Evolutionary conservation across 2,113 vertebrate species (phyloP).

Genomic region (Varanus komodoensis): DNA sequence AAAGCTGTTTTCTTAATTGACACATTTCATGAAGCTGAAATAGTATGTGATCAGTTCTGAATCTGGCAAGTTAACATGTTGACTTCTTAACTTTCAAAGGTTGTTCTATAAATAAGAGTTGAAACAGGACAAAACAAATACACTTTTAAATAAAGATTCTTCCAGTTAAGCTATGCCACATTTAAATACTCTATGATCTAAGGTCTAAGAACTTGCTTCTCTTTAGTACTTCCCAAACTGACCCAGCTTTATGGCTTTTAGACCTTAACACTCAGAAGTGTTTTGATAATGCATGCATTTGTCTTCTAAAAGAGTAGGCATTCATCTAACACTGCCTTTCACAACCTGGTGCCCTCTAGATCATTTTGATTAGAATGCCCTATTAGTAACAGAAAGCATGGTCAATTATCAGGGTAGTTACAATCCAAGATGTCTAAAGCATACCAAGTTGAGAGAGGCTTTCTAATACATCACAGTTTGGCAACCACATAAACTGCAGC

Average conservation of each 20-base stretch:
- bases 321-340: too few species aligned
- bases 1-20: background rate
- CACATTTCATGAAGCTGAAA: background rate
- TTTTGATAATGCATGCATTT: too few species aligned
- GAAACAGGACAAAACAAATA: background rate
- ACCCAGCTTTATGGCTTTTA: background rate
- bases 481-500: too few species aligned
- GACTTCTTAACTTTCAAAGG: background rate
- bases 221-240: background rate
- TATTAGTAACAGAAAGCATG: too few species aligned
- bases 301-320: too few species aligned
- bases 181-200: background rate
- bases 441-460: too few species aligned
- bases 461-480: too few species aligned
- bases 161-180: background rate
- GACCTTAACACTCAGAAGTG: background rate
- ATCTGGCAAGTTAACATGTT: background rate
- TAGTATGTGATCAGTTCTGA: background rate
- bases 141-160: background rate
- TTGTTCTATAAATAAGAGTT: background rate
- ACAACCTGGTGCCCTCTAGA: too few species aligned
- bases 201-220: background rate
- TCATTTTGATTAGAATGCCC: too few species aligned
- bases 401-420: too few species aligned
- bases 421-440: too few species aligned